These are phyloP conservation scores for Alviniconcha marisindica DNA, from an alignment of 1,140 invertebrate genomes.

Conservation along the genomic window DNA sequence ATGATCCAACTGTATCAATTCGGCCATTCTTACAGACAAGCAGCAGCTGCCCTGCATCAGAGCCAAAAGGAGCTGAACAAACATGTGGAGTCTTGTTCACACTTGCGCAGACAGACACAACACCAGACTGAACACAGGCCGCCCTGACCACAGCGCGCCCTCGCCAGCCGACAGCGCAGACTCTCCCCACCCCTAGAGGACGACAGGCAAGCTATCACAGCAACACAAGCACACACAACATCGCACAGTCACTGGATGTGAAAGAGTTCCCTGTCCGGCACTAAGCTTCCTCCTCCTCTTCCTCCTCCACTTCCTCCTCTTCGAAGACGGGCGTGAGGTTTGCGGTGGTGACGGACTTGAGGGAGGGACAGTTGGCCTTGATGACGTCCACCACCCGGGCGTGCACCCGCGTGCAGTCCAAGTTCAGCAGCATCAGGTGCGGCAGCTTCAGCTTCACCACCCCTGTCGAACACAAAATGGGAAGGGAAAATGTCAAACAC, in stretches of 20 bases:
- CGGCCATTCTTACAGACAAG: too few species aligned
- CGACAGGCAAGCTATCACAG: neutral
- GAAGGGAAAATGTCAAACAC: too few species aligned
- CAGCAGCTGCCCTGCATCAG: too few species aligned
- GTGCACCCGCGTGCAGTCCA: constrained; percentile 63
- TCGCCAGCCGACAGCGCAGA: too few species aligned
- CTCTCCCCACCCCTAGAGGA: neutral
- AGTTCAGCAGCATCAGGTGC: constrained; percentile 57
- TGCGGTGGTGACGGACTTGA: constrained; percentile 50
- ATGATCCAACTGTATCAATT: too few species aligned
- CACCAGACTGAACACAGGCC: neutral
- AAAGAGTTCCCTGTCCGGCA: neutral
- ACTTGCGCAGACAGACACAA: too few species aligned
- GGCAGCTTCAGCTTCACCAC: constrained; percentile 49
- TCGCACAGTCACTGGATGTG: too few species aligned
- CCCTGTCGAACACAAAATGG: constrained; percentile 50
- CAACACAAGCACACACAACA: neutral
- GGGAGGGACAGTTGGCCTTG: constrained; percentile 49
- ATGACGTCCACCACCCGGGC: constrained; percentile 37
- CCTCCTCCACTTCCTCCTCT: constrained; percentile 52
- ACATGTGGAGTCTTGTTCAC: too few species aligned
- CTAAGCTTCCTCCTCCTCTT: neutral
- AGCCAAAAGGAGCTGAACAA: too few species aligned
- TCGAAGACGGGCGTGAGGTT: constrained; percentile 54
- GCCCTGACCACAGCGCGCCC: too few species aligned